A percentile compares a stretch with the other conserved stretches of the same genome.
phyloP scores from a whole-genome alignment of 1,140 invertebrate genomes.

The Maconellicoccus hirsutus region DNA sequence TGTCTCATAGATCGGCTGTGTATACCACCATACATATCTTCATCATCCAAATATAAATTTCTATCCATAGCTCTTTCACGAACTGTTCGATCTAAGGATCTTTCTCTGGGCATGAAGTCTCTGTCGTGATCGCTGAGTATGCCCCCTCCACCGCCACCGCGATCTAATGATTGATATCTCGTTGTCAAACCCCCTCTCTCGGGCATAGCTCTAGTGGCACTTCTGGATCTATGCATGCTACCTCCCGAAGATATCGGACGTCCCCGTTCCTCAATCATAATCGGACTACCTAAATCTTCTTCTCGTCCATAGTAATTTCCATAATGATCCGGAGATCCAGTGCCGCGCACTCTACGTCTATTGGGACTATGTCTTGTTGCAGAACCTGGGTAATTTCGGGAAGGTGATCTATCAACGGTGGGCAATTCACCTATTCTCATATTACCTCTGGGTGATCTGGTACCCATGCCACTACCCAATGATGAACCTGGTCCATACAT shows the following conservation, averaged over 20 bases:
- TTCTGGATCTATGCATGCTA: conserved; percentile 46
- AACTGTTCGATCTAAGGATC: conserved; percentile 43
- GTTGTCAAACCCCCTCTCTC: conserved; percentile 41
- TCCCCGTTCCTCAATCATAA: conserved; percentile 28
- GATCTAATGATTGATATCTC: conserved; percentile 64
- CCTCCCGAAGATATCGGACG: conserved; percentile 7
- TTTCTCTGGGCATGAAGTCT: conserved; percentile 58
- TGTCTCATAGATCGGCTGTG: conserved; percentile 44
- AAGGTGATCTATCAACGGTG: conserved; percentile 73
- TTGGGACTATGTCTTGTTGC: conserved; percentile 30
- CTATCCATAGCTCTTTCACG: conserved; percentile 43
- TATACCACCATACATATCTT: conserved; percentile 37
- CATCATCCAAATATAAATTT: conserved; percentile 47
- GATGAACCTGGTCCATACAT: conserved; percentile 47
- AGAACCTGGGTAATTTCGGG: conserved; percentile 51
- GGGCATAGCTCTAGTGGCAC: conserved; percentile 45
- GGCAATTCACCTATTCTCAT: conserved; percentile 56
- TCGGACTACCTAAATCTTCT: conserved; percentile 58
- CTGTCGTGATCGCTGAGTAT: conserved; percentile 49
- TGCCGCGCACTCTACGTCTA: conserved; percentile 22
- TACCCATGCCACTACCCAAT: conserved; percentile 40
- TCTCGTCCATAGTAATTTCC: conserved; percentile 51
- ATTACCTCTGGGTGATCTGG: conserved; percentile 47
- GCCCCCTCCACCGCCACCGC: conserved; percentile 49
- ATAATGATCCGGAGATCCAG: not conserved